Evolutionary conservation across 2,113 vertebrate species (phyloP).

Genomic region (Equus przewalskii): DNA sequence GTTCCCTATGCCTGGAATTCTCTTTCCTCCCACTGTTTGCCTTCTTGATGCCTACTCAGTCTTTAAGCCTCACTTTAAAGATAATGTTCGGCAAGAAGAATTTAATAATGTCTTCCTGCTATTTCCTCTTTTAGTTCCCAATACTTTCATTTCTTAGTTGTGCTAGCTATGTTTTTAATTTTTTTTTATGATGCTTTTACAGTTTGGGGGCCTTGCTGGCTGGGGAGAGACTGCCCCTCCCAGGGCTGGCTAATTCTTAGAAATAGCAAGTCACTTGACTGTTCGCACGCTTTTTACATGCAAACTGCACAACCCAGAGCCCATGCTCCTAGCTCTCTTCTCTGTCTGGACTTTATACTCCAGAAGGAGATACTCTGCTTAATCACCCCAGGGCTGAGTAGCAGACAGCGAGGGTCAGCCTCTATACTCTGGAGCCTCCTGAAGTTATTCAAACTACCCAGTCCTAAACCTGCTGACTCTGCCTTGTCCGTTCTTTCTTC

Average conservation of each 20-base stretch:
- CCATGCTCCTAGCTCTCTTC: neutral
- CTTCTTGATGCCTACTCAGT: neutral
- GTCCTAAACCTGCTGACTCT: neutral
- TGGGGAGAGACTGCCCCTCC: neutral
- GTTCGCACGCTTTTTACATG: neutral
- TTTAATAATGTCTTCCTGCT: neutral
- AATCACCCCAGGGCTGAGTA: no score
- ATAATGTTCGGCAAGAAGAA: neutral
- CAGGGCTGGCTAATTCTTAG: neutral
- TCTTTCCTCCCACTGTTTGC: neutral
- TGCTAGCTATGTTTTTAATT: neutral
- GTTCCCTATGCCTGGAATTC: no score
- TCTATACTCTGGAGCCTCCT: neutral
- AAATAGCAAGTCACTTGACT: neutral
- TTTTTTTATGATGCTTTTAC: neutral
- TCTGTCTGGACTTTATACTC: neutral
- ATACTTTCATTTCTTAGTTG: neutral
- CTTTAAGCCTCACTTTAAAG: neutral
- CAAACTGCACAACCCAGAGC: neutral
- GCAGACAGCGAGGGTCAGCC: no score
- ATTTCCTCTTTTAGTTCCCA: neutral
- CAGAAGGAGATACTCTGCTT: neutral
- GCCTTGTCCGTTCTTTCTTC: neutral
- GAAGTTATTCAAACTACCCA: neutral
- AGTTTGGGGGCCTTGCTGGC: neutral